These are phyloP conservation scores for Heliconius eleuchia DNA, from an alignment of 1,140 invertebrate species.

Conservation along the genomic window DNA sequence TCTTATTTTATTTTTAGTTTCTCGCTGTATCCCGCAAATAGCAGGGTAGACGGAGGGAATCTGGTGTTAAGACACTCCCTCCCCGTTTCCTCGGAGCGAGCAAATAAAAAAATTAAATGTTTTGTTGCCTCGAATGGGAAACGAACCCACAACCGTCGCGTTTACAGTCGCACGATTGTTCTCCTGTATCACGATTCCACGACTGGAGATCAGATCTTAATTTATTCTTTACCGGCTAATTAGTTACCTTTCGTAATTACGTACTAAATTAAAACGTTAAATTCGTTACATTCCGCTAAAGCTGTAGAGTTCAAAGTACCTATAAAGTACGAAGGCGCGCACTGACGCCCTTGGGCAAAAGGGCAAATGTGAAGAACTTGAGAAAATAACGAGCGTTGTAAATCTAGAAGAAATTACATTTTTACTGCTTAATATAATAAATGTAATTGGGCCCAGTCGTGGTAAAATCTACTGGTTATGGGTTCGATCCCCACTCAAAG, in stretches of 20 bases:
- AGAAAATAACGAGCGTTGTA: not conserved
- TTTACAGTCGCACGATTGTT: too few species aligned
- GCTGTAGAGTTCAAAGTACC: not conserved
- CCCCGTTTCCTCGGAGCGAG: too few species aligned
- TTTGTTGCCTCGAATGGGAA: too few species aligned
- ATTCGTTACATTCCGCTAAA: not conserved
- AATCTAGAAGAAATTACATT: not conserved
- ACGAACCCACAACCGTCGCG: too few species aligned
- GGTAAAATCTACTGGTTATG: not conserved
- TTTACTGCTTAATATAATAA: not conserved
- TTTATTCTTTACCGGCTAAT: not conserved
- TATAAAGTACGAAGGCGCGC: not conserved
- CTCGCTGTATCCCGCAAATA: too few species aligned
- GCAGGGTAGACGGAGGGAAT: too few species aligned
- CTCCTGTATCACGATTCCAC: too few species aligned
- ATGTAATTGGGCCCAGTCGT: not conserved
- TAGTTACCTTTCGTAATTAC: too few species aligned
- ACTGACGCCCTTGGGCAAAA: not conserved
- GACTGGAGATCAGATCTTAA: too few species aligned
- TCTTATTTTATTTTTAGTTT: too few species aligned
- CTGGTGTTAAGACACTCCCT: too few species aligned
- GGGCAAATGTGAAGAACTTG: conserved; percentile 1
- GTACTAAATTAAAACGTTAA: not conserved
- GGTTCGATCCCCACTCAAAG: not conserved
- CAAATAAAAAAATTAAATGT: too few species aligned